Percentiles rank a stretch among this genome's conserved stretches.
phyloP scores from a whole-genome alignment of 2,113 vertebrate genomes.

The Tachuris rubrigastra region DNA sequence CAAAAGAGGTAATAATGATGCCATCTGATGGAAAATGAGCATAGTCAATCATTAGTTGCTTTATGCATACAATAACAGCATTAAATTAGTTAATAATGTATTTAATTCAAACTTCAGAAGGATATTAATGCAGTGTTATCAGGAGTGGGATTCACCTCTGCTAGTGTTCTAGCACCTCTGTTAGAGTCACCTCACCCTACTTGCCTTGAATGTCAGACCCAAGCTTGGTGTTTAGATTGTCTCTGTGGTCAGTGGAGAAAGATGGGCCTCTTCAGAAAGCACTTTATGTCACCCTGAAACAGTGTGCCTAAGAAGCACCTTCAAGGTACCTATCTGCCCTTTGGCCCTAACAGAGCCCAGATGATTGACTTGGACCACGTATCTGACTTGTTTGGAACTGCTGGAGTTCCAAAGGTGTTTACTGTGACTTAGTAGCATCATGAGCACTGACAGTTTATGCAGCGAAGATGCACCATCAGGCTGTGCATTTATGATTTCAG shows the following conservation, averaged over 20 bases:
- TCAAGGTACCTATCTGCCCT: neutral
- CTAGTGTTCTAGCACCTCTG: neutral
- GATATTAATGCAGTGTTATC: neutral
- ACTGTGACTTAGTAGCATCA: neutral
- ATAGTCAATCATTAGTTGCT: neutral
- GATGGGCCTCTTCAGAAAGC: neutral
- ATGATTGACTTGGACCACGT: neutral
- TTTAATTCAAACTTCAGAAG: neutral
- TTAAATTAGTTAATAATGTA: neutral
- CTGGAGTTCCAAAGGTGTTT: neutral
- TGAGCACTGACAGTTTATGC: neutral
- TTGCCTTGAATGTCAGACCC: neutral
- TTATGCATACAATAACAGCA: neutral
- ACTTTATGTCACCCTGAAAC: neutral
- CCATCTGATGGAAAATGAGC: neutral
- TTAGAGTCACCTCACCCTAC: neutral
- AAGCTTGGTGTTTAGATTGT: neutral
- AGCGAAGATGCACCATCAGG: neutral
- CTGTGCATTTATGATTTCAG: neutral
- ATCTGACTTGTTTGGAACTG: neutral
- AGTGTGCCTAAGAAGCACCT: neutral
- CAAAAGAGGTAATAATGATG: slow-evolving; percentile 89
- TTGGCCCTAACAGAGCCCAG: neutral
- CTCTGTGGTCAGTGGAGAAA: neutral
- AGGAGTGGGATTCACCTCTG: neutral